A percentile compares a stretch with the other conserved stretches of the same genome.
Evolutionary conservation across 1,140 invertebrate genomes (phyloP).

Genomic region (Hermetia illucens): DNA sequence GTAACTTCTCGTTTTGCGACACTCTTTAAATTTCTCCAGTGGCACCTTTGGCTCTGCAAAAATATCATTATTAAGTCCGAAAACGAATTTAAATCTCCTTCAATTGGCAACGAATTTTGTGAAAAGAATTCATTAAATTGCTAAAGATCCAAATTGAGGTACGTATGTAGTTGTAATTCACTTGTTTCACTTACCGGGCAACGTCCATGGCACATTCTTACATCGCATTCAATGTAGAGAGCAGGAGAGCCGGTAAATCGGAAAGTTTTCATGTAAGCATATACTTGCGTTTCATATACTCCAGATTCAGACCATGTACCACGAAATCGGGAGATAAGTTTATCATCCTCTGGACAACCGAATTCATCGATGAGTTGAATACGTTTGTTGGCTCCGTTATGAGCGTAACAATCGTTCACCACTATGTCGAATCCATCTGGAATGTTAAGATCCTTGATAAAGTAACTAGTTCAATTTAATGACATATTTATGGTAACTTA

Average conservation of each 20-base stretch:
- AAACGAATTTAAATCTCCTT: too few relatives aligned
- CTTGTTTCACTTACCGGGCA: constrained; percentile 69
- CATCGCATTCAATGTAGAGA: constrained; percentile 87
- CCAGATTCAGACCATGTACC: constrained; percentile 83
- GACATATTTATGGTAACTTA: too few relatives aligned
- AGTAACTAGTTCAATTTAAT: too few relatives aligned
- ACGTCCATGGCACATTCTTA: constrained; percentile 85
- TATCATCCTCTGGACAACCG: constrained; percentile 88
- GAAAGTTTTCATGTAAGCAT: constrained; percentile 91
- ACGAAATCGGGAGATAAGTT: constrained; percentile 79
- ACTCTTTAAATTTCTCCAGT: constrained; percentile 78
- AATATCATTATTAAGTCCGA: constrained; percentile 2
- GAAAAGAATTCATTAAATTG: too few relatives aligned
- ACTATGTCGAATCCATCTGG: constrained; percentile 89
- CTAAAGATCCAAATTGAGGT: constrained; percentile 1
- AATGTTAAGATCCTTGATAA: too few relatives aligned
- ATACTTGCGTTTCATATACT: constrained; percentile 85
- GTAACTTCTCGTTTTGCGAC: constrained; percentile 47
- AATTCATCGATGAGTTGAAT: constrained; percentile 87
- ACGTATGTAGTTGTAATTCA: not conserved
- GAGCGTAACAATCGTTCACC: constrained; percentile 89
- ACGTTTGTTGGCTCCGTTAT: constrained; percentile 82
- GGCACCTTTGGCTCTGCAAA: constrained; percentile 72
- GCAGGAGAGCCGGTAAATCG: constrained; percentile 85
- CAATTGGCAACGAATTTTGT: too few relatives aligned